Evolutionary conservation across 2,113 vertebrate species (phyloP).

Genomic region (Solenodon paradoxus): DNA sequence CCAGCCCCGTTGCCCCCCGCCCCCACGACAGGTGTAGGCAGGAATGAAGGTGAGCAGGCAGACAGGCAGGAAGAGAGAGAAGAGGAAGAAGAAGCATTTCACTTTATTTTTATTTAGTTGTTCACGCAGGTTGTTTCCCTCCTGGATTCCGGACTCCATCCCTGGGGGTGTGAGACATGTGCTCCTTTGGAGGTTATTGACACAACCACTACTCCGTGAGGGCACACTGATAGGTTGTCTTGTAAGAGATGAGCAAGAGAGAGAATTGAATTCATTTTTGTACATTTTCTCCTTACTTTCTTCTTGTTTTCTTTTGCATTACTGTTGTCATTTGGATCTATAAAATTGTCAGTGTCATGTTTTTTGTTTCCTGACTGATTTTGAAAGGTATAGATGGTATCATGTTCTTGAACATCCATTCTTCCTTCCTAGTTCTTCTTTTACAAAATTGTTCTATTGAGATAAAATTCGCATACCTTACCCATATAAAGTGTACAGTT

Average conservation of each 20-base stretch:
- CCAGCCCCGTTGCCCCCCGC: too few species aligned
- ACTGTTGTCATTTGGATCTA: not conserved
- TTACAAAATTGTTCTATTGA: not conserved
- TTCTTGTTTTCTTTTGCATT: not conserved
- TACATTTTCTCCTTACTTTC: not conserved
- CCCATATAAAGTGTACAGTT: not conserved
- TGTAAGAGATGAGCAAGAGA: not conserved
- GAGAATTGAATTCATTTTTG: not conserved
- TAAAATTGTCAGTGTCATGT: not conserved
- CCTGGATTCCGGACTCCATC: too few species aligned
- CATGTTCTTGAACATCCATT: not conserved
- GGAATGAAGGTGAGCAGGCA: too few species aligned
- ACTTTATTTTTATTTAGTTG: too few species aligned
- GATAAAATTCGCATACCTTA: not conserved
- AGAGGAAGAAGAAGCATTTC: too few species aligned
- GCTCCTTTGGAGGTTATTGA: too few species aligned
- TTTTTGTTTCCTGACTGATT: not conserved
- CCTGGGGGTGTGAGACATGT: too few species aligned
- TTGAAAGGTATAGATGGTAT: not conserved
- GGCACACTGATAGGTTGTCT: not conserved
- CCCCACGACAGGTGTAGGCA: too few species aligned
- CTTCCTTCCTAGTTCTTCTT: not conserved
- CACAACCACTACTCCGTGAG: too few species aligned
- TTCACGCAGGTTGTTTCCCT: too few species aligned
- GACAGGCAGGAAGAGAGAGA: too few species aligned